A percentile compares a stretch with the other conserved stretches of the same genome.
Conservation (phyloP, 2,797 vertebrate genomes). For the Acestrorhynchus altus region DNA sequence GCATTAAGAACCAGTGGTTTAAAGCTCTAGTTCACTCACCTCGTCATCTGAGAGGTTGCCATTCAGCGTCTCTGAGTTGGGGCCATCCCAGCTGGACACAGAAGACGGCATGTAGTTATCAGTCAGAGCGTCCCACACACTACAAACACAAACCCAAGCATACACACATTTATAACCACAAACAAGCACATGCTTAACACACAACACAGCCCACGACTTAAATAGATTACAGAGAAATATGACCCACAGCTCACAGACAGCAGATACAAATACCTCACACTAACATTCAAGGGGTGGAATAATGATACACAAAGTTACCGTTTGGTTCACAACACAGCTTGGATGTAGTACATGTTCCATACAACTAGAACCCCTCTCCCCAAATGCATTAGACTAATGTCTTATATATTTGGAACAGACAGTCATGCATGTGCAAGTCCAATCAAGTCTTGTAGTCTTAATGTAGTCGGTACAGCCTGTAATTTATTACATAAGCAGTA, state of each 20-base stretch:
- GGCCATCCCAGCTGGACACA: constrained; percentile 85
- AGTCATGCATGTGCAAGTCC: too few relatives aligned
- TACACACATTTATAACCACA: constrained; percentile 50
- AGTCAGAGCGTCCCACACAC: constrained; percentile 93
- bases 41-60: constrained; percentile 89
- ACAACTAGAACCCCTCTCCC: too few relatives aligned
- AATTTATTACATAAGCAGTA: too few relatives aligned
- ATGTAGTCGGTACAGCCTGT: too few relatives aligned
- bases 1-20: too few relatives aligned
- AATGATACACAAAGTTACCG: too few relatives aligned
- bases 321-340: too few relatives aligned
- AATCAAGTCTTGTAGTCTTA: too few relatives aligned
- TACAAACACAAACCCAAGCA: constrained; percentile 66
- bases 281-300: neutral
- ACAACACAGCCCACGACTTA: constrained; percentile 7
- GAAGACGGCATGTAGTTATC: constrained; percentile 89
- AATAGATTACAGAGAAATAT: neutral
- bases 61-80: constrained; percentile 84
- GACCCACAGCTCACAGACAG: neutral
- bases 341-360: too few relatives aligned
- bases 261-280: neutral
- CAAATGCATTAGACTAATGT: too few relatives aligned
- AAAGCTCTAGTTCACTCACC: constrained; percentile 69
- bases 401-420: too few relatives aligned
- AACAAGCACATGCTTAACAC: neutral